Percentiles rank a stretch among this genome's conserved stretches.
phyloP scores from a whole-genome alignment of 2,888 invertebrate species.

The Ectemnius continuus region DNA sequence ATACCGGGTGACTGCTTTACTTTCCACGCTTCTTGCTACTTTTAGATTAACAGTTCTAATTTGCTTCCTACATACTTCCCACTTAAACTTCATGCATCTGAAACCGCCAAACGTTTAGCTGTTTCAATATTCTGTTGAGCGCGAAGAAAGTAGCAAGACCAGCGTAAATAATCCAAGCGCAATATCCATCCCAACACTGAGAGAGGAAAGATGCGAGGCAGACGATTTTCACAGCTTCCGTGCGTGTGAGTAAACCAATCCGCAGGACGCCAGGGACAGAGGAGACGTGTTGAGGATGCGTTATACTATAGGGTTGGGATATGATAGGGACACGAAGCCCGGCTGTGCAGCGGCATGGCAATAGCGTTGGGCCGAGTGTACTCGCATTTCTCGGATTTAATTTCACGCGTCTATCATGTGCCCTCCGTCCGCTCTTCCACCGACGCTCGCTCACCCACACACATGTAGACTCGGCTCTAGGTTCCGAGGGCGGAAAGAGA shows the following conservation, averaged over 20 bases:
- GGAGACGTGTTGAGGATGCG: slow-evolving; percentile 16
- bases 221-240: slow-evolving; percentile 17
- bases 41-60: no score
- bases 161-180: no score
- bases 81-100: no score
- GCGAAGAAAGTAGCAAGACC: no score
- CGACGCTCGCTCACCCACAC: neutral
- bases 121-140: no score
- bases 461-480: no score
- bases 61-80: no score
- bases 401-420: slow-evolving; percentile 45
- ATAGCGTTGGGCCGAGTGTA: neutral
- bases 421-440: neutral
- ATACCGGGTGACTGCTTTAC: no score
- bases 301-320: slow-evolving; percentile 34
- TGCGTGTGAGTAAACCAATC: slow-evolving; percentile 22
- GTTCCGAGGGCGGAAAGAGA: no score
- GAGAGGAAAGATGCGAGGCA: neutral
- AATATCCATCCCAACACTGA: no score
- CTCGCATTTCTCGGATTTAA: slow-evolving; percentile 46
- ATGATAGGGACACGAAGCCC: slow-evolving; percentile 20
- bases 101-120: no score
- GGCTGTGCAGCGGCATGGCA: slow-evolving; percentile 19
- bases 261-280: slow-evolving; percentile 6
- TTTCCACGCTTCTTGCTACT: no score